Percentiles rank a stretch among this genome's conserved stretches.
These are phyloP conservation scores for Nomada ruficornis DNA, from an alignment of 2,888 invertebrate species.

Conservation along the genomic window DNA sequence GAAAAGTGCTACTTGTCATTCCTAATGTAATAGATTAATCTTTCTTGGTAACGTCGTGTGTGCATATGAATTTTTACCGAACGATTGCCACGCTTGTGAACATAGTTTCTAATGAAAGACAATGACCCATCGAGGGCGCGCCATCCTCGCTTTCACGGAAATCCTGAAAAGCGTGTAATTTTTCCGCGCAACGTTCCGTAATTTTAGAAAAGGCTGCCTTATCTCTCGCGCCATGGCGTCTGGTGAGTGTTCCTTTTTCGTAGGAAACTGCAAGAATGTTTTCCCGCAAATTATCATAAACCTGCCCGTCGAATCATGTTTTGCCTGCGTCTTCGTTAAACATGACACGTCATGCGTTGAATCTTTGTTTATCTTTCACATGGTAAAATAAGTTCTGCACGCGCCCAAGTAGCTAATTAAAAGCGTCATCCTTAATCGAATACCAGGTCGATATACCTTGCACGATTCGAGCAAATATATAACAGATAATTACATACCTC, in stretches of 20 bases:
- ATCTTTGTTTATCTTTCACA: background rate
- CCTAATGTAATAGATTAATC: conserved; percentile 1
- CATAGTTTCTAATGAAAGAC: conserved; percentile 35
- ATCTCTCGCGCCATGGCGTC: conserved; percentile 49
- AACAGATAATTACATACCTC: background rate
- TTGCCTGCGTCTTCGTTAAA: background rate
- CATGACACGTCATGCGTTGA: background rate
- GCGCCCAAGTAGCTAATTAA: conserved; percentile 16
- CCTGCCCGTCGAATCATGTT: background rate
- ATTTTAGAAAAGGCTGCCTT: conserved; percentile 45
- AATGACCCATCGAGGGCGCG: conserved; percentile 32
- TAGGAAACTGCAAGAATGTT: background rate
- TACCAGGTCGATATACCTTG: conserved; percentile 7
- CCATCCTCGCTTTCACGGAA: conserved; percentile 20
- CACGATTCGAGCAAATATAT: background rate
- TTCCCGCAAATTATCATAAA: conserved; percentile 21
- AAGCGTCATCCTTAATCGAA: conserved; percentile 20
- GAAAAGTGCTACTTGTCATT: background rate
- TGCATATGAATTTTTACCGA: no score
- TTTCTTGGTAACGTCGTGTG: background rate
- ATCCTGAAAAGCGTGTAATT: conserved; percentile 17
- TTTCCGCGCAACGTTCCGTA: conserved; percentile 20
- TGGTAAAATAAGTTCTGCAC: background rate
- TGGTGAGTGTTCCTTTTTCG: conserved; percentile 50
- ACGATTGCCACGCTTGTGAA: conserved; percentile 8